These are phyloP conservation scores for Nannobrachium achirus DNA, from an alignment of 2,113 vertebrate genomes.

Conservation along the genomic window DNA sequence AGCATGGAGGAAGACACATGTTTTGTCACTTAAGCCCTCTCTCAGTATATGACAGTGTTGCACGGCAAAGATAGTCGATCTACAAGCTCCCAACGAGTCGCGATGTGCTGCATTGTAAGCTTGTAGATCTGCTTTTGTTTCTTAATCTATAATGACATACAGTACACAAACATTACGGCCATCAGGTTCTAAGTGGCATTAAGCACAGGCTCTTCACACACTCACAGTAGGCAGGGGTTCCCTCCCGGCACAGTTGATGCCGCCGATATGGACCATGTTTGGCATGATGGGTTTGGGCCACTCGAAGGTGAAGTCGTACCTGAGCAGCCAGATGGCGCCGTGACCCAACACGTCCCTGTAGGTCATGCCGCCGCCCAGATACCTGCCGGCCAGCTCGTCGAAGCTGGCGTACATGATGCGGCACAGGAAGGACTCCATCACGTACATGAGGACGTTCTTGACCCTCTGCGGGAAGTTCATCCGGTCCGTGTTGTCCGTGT, in stretches of 20 bases:
- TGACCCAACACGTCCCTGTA: conserved; percentile 75
- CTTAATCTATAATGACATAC: too few species aligned
- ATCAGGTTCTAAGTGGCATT: too few species aligned
- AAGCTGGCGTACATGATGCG: conserved; percentile 42
- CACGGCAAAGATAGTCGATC: too few species aligned
- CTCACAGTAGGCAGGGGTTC: conserved; percentile 78
- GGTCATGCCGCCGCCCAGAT: conserved; percentile 71
- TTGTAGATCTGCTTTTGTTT: too few species aligned
- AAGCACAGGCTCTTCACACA: conserved; percentile 28
- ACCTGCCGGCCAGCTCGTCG: conserved; percentile 68
- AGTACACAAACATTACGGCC: too few species aligned
- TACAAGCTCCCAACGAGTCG: too few species aligned
- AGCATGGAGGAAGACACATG: too few species aligned
- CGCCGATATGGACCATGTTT: conserved; percentile 84
- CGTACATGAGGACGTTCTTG: conserved; percentile 73
- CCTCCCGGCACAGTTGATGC: conserved; percentile 77
- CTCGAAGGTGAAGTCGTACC: conserved; percentile 86
- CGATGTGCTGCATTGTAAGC: too few species aligned
- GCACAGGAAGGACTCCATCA: conserved; percentile 56
- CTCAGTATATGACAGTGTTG: too few species aligned
- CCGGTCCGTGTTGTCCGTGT: conserved; percentile 55
- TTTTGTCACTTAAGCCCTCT: too few species aligned
- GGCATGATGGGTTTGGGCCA: conserved; percentile 87
- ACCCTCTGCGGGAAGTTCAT: conserved; percentile 85
- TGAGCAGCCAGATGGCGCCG: conserved; percentile 83